These are phyloP conservation scores for Siderastrea radians DNA, from an alignment of 92 coral and sea anemone species.

Conservation along the genomic window DNA sequence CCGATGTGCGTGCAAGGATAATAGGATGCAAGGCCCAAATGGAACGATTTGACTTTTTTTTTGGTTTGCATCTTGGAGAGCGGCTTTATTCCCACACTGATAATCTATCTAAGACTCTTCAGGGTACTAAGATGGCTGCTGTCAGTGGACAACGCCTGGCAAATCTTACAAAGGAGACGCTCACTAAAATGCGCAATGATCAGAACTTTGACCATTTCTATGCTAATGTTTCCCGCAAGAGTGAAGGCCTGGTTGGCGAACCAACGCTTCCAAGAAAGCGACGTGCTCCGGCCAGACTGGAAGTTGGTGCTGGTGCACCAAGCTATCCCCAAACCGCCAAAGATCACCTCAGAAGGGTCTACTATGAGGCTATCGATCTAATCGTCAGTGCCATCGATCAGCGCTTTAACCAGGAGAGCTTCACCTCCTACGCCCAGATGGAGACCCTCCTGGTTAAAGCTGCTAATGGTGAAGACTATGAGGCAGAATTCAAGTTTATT, in stretches of 20 bases:
- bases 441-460: conserved; percentile 64
- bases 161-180: conserved; percentile 36
- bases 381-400: conserved; percentile 75
- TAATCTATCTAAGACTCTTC: conserved; percentile 44
- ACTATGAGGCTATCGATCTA: conserved; percentile 76
- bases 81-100: conserved; percentile 8
- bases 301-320: conserved; percentile 66
- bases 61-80: conserved; percentile 27
- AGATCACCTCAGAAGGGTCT: conserved; percentile 68
- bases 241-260: conserved; percentile 44
- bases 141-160: conserved; percentile 29
- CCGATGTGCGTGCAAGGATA: not conserved
- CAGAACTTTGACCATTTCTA: conserved; percentile 40
- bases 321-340: conserved; percentile 72
- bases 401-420: conserved; percentile 84
- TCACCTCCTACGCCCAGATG: conserved; percentile 62
- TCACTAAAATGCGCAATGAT: conserved; percentile 38
- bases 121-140: conserved; percentile 34
- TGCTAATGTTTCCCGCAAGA: conserved; percentile 2
- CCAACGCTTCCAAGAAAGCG: conserved; percentile 40
- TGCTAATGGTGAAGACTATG: conserved; percentile 54
- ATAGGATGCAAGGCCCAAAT: not conserved
- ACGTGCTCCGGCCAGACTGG: conserved; percentile 67
- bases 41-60: not conserved
- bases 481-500: conserved; percentile 60